These are phyloP conservation scores for Lates calcarifer DNA, from an alignment of 2,113 vertebrate species.

Conservation along the genomic window DNA sequence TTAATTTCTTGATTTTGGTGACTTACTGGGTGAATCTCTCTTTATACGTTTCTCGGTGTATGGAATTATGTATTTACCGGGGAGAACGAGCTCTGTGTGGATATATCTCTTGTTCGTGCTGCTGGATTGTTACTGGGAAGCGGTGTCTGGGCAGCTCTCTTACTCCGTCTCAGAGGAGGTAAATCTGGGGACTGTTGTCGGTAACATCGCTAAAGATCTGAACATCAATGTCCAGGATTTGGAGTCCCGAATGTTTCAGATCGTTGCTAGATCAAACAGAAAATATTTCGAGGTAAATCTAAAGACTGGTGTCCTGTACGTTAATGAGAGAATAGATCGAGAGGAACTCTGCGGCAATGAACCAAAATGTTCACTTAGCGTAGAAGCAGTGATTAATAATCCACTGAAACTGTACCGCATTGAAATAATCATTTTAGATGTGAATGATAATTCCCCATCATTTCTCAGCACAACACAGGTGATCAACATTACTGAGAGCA, in stretches of 20 bases:
- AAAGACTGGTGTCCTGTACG: slow-evolving; percentile 67
- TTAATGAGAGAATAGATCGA: slow-evolving; percentile 70
- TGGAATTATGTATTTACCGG: slow-evolving; percentile 13
- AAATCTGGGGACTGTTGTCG: slow-evolving; percentile 68
- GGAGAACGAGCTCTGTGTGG: slow-evolving; percentile 20
- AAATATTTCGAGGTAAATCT: slow-evolving; percentile 77
- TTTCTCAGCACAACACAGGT: slow-evolving; percentile 28
- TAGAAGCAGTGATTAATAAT: slow-evolving; percentile 72
- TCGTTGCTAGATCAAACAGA: slow-evolving; percentile 61
- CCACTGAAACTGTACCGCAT: slow-evolving; percentile 73
- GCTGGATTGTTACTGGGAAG: slow-evolving; percentile 64
- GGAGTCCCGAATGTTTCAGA: slow-evolving; percentile 69
- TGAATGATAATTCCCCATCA: slow-evolving; percentile 75
- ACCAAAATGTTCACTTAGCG: slow-evolving; percentile 33
- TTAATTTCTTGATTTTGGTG: neutral
- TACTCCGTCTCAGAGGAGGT: slow-evolving; percentile 77
- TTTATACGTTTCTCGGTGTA: neutral
- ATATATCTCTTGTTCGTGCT: slow-evolving; percentile 36
- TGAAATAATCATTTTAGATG: slow-evolving; percentile 75
- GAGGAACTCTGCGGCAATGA: slow-evolving; percentile 58
- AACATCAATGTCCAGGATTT: slow-evolving; percentile 67
- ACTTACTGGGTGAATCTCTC: too few species aligned
- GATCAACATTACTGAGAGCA: slow-evolving; percentile 36
- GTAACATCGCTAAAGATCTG: slow-evolving; percentile 77
- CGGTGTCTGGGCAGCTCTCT: slow-evolving; percentile 57